Base-by-base conservation (phyloP, 2,797 vertebrate species). In the Agapornis canus region DNA sequence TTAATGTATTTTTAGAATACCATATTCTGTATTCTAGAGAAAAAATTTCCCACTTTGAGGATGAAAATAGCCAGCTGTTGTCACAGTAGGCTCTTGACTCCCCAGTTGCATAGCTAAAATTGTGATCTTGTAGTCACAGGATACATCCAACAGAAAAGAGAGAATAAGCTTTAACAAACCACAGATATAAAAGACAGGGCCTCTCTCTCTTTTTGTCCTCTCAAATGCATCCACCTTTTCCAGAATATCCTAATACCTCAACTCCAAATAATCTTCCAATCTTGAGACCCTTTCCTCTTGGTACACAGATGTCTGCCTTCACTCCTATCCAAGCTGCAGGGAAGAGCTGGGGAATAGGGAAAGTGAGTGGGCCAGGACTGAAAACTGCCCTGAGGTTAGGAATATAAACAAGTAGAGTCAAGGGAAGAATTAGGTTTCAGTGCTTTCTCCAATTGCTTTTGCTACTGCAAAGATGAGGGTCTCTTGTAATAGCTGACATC, bases 1-100 rank as follows among this genome's bases (percentile, higher is more conserved):
- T 78, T 57, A 75, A 65, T 18, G 35, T 91, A 95, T 91, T 95
- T 94, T 94, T 95, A 94, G 95, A 82, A 68, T 57, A 81, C 43
- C 22, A 72, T 31, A 18, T 80, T 86, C 59, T 72, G 31, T 59
- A 48, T 73, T 65, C 19, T 37, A 40, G 32, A 86, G 85, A 57
- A 91, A 54, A 86, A 35, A 86, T 69, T 72, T 88, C 49, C 39
- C 79, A 86, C 77, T 86, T 26, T 76, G 63, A 89, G 47, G 54
- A 69, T 60, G 25, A 82, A 92, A 94, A 91, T 54, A 92, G 77
- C 51, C 73, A 91, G 73, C 59, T 92, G 76, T 75, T 94, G 59
- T 76, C 73, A 90, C 70, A 88, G 82, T 39, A 26, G 37, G 64
- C 68, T 89, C 51, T 80, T 80, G 48, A 82, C 51, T 90, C 83